Evolutionary conservation across 2,888 invertebrate species (phyloP).

Genomic region (Limnephilus auricula): DNA sequence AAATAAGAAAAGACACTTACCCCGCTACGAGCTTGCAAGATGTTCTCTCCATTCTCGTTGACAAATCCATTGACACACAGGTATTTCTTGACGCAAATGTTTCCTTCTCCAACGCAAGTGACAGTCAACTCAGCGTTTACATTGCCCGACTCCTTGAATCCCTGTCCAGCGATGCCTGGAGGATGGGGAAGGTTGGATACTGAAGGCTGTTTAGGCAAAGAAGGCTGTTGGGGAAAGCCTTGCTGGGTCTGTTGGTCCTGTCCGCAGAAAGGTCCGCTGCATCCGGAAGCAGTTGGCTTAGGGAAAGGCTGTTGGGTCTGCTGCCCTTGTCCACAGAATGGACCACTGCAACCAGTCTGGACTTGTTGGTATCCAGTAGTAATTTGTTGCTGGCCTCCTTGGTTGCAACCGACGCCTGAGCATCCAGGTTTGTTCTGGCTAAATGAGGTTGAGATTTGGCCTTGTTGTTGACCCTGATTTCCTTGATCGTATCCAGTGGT

Average conservation of each 20-base stretch:
- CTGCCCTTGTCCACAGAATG: slow-evolving; percentile 39
- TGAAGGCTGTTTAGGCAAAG: slow-evolving; percentile 69
- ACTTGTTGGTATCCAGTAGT: slow-evolving; percentile 29
- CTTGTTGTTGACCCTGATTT: slow-evolving; percentile 3
- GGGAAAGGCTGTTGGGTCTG: slow-evolving; percentile 18
- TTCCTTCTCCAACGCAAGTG: slow-evolving; percentile 79
- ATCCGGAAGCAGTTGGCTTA: slow-evolving; percentile 11
- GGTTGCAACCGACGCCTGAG: slow-evolving; percentile 18
- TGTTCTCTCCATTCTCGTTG: slow-evolving; percentile 74
- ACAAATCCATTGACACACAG: slow-evolving; percentile 81
- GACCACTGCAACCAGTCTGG: slow-evolving; percentile 44
- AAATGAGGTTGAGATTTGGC: slow-evolving; percentile 31
- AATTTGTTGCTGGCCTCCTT: slow-evolving; percentile 31
- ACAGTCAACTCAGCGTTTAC: slow-evolving; percentile 74
- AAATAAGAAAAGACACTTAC: slow-evolving; percentile 33
- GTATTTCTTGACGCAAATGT: slow-evolving; percentile 79
- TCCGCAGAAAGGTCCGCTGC: slow-evolving; percentile 60
- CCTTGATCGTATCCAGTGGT: slow-evolving; percentile 1
- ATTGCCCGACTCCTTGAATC: slow-evolving; percentile 70
- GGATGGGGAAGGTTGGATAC: slow-evolving; percentile 58
- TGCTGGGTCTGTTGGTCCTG: slow-evolving; percentile 58
- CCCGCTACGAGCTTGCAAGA: slow-evolving; percentile 74
- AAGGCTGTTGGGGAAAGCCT: slow-evolving; percentile 69
- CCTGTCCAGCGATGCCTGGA: slow-evolving; percentile 57
- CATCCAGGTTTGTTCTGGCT: slow-evolving; percentile 39